Base-by-base conservation (phyloP, 1,140 invertebrate species). In the Zaprionus ghesquierei region DNA sequence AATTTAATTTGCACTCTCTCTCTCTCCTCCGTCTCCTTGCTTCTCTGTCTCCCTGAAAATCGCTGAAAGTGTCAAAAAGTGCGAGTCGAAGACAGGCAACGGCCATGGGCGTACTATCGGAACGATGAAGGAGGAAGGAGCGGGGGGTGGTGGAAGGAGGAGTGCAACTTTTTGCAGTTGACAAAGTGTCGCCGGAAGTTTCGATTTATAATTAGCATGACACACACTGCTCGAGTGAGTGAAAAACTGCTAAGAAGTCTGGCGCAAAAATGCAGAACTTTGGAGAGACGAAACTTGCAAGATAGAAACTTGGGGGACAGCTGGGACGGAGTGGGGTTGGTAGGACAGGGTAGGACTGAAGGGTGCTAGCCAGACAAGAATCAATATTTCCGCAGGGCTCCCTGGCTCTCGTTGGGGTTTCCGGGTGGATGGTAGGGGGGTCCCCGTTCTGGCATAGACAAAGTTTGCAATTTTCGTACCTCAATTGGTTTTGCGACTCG, bases 191-290 rank as follows among this genome's bases (percentile, higher is more conserved):
- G 84, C 60, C 73, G 74, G 66, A 89, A 89, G 85, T 89, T 89
- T 89, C 85, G 80, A 89, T 89, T 89, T 89, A 89, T 89, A 89
- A 89, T 89, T 89, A 89, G 84, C 84, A 89, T 89, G 84, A 89
- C 84, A 89, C 84, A 89, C 79, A 89, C 80, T 84, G 60, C 77
- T 46, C 41, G 20, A 46, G 41, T 54, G 59, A 84, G 70, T 79
- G 70, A 84, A 84, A 89, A 89, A 89, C 55, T 80, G 69, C 61
- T 60, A 84, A 80, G 56, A 89, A 82, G 77, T 84, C 79, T 89
- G 77, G 69, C 51, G 79, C 41, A 89, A 84, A 89, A 84, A 89
- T 72, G 69, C 70, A 89, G 87, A 81, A 80, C 75, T 89, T 89
- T 65, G 1, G 25, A 71, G 18, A 41, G 41, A 44, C 23, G 46